Evolutionary conservation across 2,888 invertebrate genomes (phyloP).

Genomic region (Lobophora halterata): DNA sequence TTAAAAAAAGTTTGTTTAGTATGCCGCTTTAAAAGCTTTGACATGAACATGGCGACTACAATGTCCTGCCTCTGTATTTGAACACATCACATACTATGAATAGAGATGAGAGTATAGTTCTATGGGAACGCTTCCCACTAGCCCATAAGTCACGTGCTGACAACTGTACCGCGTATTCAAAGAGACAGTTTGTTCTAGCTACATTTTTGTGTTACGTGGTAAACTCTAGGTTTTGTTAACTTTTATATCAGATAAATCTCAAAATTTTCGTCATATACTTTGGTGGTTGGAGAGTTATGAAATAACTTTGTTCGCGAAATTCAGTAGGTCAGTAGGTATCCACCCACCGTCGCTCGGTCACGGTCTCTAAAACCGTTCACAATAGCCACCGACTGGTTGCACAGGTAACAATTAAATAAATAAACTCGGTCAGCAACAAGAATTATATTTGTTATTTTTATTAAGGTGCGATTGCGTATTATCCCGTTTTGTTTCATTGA

Average conservation of each 20-base stretch:
- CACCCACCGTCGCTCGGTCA: slow-evolving; percentile 50
- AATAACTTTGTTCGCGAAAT: slow-evolving; percentile 31
- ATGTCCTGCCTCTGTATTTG: slow-evolving; percentile 3
- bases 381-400: slow-evolving; percentile 34
- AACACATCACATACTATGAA: slow-evolving; percentile 5
- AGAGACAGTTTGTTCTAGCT: too few species aligned
- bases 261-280: not conserved
- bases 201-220: too few species aligned
- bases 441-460: slow-evolving; percentile 4
- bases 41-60: slow-evolving; percentile 1
- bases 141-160: slow-evolving; percentile 14
- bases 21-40: too few species aligned
- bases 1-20: too few species aligned
- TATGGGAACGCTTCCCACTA: slow-evolving; percentile 5
- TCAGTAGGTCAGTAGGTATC: slow-evolving; percentile 40
- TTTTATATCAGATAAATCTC: too few species aligned
- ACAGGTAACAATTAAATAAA: slow-evolving; percentile 19
- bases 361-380: slow-evolving; percentile 39
- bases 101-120: slow-evolving; percentile 7
- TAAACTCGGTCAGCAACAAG: slow-evolving; percentile 16
- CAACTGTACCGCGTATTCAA: not conserved
- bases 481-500: too few species aligned
- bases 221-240: too few species aligned
- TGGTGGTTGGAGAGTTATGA: slow-evolving; percentile 9
- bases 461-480: too few species aligned